A percentile compares a stretch with the other conserved stretches of the same genome.
These are phyloP conservation scores for Metalampra italica DNA, from an alignment of 2,888 invertebrate genomes.

Conservation along the genomic window DNA sequence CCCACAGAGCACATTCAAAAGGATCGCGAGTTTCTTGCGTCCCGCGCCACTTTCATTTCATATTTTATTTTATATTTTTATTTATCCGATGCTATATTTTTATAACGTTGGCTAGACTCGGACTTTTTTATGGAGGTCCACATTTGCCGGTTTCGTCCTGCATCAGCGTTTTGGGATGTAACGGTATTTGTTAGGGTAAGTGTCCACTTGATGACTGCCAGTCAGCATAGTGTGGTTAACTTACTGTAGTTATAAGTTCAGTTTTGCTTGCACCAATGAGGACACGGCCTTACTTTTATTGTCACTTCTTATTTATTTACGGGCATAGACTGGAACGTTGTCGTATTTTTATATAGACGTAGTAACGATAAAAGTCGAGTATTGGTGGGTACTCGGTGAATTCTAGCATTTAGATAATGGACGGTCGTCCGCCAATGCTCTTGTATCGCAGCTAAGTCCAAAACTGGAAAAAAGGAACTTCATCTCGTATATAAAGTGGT, in stretches of 20 bases:
- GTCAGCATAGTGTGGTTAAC: not conserved
- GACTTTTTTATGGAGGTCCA: conserved; percentile 50
- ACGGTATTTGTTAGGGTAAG: conserved; percentile 17
- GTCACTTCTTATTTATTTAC: conserved; percentile 3
- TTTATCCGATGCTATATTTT: conserved; percentile 69
- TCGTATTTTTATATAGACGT: conserved; percentile 7
- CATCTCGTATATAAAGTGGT: no score
- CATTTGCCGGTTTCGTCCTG: conserved; percentile 24
- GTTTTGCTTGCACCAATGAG: not conserved
- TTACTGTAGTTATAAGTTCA: not conserved
- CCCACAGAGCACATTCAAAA: conserved; percentile 67
- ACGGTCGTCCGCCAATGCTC: not conserved
- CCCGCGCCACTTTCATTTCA: conserved; percentile 74
- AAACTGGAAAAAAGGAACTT: no score
- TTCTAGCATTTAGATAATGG: not conserved
- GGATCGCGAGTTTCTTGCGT: conserved; percentile 71
- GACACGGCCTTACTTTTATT: conserved; percentile 1
- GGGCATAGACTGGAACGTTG: not conserved
- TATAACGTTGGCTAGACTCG: conserved; percentile 62
- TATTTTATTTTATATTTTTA: conserved; percentile 76
- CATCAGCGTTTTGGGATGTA: conserved; percentile 45
- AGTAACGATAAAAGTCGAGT: conserved; percentile 6
- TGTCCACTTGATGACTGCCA: conserved; percentile 21
- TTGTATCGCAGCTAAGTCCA: not conserved
- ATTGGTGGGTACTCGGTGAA: conserved; percentile 2